Evolutionary conservation across 2,888 invertebrate genomes (phyloP).

Genomic region (Biston stratarius): DNA sequence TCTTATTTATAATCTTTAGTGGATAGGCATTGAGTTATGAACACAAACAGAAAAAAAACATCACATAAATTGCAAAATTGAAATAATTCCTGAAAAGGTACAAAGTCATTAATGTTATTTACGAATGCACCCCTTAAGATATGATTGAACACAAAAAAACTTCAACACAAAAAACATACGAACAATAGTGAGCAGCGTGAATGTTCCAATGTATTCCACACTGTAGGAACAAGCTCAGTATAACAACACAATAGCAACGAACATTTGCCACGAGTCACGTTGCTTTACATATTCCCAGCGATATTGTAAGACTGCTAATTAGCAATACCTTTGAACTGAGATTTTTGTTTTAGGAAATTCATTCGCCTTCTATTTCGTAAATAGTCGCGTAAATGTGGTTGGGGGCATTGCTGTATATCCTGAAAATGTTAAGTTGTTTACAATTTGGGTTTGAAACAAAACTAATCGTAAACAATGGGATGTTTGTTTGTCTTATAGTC

Average conservation of each 20-base stretch:
- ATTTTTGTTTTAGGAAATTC: conserved; percentile 40
- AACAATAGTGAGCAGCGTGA: background rate
- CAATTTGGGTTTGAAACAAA: background rate
- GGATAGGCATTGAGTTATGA: background rate
- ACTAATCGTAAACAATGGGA: no score
- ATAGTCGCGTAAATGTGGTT: conserved; percentile 68
- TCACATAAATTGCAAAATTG: background rate
- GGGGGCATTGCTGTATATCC: conserved; percentile 46
- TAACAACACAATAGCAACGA: conserved; percentile 10
- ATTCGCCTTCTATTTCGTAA: conserved; percentile 71
- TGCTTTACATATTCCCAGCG: conserved; percentile 42
- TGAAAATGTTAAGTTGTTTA: conserved; percentile 61
- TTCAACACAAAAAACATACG: conserved; percentile 2
- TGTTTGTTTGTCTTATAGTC: no score
- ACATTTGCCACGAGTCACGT: conserved; percentile 16
- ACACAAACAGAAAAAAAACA: background rate
- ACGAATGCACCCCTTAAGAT: background rate
- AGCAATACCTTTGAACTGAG: conserved; percentile 33
- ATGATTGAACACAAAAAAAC: background rate
- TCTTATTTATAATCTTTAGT: background rate
- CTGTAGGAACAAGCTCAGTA: background rate
- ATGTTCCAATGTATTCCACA: background rate
- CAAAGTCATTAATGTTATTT: conserved; percentile 8
- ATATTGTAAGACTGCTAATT: conserved; percentile 37
- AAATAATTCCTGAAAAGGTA: background rate